These are phyloP conservation scores for Pleuronectes platessa DNA, from an alignment of 2,113 vertebrate species.

Conservation along the genomic window DNA sequence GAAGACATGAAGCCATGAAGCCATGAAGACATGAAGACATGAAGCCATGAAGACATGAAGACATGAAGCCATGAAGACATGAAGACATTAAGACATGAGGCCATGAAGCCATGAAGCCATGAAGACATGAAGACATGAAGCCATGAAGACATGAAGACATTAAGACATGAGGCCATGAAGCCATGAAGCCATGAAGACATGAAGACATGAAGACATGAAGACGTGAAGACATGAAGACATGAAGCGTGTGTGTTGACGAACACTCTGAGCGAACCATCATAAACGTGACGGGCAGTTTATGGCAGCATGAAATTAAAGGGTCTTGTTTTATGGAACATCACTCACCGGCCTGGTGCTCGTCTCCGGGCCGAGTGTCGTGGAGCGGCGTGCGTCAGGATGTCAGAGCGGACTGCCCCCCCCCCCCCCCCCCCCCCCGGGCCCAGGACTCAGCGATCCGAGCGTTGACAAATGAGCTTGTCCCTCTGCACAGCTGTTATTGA, in stretches of 20 bases:
- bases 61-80: too few species aligned
- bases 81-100: too few species aligned
- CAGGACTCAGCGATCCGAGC: slow-evolving; percentile 60
- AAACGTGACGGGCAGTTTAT: slow-evolving; percentile 60
- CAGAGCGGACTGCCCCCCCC: slow-evolving; percentile 9
- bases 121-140: too few species aligned
- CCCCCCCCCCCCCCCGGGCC: slow-evolving; percentile 25
- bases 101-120: too few species aligned
- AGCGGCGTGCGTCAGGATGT: slow-evolving; percentile 14
- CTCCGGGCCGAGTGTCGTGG: neutral
- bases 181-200: too few species aligned
- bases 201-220: too few species aligned
- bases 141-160: too few species aligned
- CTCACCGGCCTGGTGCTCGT: slow-evolving; percentile 26
- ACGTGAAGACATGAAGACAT: neutral
- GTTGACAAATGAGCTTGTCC: slow-evolving; percentile 71
- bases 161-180: too few species aligned
- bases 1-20: too few species aligned
- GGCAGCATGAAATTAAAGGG: slow-evolving; percentile 68
- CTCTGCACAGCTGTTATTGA: slow-evolving; percentile 75
- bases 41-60: too few species aligned
- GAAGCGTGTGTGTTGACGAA: slow-evolving; percentile 39
- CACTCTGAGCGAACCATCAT: slow-evolving; percentile 28
- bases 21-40: too few species aligned
- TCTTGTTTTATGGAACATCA: slow-evolving; percentile 55